These are phyloP conservation scores for Chelonus formosanus DNA, from an alignment of 2,888 invertebrate species.

Conservation along the genomic window DNA sequence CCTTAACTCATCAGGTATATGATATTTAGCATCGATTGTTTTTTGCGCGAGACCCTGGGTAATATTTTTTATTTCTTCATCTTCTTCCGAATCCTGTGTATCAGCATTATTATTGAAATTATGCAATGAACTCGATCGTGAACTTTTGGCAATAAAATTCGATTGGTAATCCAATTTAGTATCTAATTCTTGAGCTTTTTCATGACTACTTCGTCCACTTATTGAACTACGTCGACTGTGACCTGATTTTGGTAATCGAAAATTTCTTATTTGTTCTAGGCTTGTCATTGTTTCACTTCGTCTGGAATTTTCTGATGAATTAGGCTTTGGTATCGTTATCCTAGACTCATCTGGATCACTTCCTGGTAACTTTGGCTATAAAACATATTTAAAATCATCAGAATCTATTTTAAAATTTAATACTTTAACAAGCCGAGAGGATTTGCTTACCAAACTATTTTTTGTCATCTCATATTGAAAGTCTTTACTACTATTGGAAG, in stretches of 20 bases:
- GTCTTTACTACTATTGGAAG: conserved; percentile 43
- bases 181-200: conserved; percentile 19
- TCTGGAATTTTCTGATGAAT: conserved; percentile 18
- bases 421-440: too few species aligned
- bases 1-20: too few species aligned
- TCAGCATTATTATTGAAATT: too few species aligned
- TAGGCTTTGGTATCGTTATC: conserved; percentile 35
- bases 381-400: conserved; percentile 5
- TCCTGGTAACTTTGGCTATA: conserved; percentile 42
- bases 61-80: too few species aligned
- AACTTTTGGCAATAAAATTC: too few species aligned
- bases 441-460: conserved; percentile 47
- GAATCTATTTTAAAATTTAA: too few species aligned
- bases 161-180: background rate
- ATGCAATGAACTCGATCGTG: too few species aligned
- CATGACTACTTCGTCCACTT: conserved; percentile 19
- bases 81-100: too few species aligned
- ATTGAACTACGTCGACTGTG: conserved; percentile 39
- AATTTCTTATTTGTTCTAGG: conserved; percentile 52
- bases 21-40: too few species aligned
- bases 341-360: conserved; percentile 44
- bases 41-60: too few species aligned
- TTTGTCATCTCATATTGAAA: conserved; percentile 42
- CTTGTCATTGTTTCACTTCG: conserved; percentile 53
- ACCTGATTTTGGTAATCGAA: conserved; percentile 50